Conservation (phyloP, 2,888 invertebrate species). For the Macrosoma leucophasiata region DNA sequence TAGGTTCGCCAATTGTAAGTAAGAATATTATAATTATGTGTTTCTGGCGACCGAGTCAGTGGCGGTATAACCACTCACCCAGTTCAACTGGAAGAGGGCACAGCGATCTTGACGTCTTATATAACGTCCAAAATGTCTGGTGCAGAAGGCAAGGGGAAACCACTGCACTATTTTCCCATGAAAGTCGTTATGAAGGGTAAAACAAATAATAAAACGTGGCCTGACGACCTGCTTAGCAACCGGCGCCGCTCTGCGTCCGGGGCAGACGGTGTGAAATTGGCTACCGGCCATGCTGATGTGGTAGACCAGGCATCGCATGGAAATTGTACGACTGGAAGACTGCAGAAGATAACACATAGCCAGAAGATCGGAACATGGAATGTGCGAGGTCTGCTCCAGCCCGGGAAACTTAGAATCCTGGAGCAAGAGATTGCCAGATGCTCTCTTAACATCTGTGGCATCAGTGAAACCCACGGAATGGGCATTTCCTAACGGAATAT, state of each 20-base stretch:
- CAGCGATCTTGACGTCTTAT: slow-evolving; percentile 6
- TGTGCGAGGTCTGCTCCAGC: slow-evolving; percentile 9
- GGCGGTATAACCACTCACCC: too few species aligned
- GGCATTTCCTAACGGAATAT: slow-evolving; percentile 14
- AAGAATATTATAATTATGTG: too few species aligned
- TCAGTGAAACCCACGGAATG: too few species aligned
- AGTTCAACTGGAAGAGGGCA: slow-evolving; percentile 9
- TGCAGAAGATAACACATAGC: neutral
- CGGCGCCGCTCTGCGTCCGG: slow-evolving; percentile 18
- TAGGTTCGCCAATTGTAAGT: too few species aligned
- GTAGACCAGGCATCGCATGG: neutral
- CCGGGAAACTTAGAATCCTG: slow-evolving; percentile 18
- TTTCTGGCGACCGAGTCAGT: too few species aligned
- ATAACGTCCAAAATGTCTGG: slow-evolving; percentile 6
- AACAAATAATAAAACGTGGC: too few species aligned
- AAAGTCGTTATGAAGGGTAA: slow-evolving; percentile 5
- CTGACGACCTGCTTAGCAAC: slow-evolving; percentile 14
- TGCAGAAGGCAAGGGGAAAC: slow-evolving; percentile 15
- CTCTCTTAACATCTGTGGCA: slow-evolving; percentile 5
- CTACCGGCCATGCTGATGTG: slow-evolving; percentile 3
- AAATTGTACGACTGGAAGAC: too few species aligned
- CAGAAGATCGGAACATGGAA: slow-evolving; percentile 22
- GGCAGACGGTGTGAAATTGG: slow-evolving; percentile 8
- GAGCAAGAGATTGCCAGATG: slow-evolving; percentile 15
- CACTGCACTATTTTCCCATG: slow-evolving; percentile 8